A percentile compares a stretch with the other conserved stretches of the same genome.
These are phyloP conservation scores for Caerostris extrusa DNA, from an alignment of 1,140 invertebrate species.

Conservation along the genomic window DNA sequence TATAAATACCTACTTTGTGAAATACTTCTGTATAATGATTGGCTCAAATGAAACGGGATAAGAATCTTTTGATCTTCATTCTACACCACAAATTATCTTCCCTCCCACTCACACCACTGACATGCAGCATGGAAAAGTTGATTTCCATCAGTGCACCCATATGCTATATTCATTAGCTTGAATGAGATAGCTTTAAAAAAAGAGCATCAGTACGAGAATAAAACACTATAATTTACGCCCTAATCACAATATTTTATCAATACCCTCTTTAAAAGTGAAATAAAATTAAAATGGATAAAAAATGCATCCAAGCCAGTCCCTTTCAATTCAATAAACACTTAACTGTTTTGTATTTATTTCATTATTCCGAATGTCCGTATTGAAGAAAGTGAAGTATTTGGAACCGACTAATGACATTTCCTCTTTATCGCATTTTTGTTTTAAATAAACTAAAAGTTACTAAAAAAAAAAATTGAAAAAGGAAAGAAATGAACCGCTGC, in stretches of 20 bases:
- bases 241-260: constrained; percentile 61
- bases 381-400: constrained; percentile 39
- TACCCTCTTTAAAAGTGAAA: constrained; percentile 49
- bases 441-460: constrained; percentile 69
- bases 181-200: constrained; percentile 33
- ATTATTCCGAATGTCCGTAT: constrained; percentile 40
- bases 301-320: neutral
- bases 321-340: constrained; percentile 69
- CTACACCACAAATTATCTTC: neutral
- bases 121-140: neutral
- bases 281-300: neutral
- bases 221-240: constrained; percentile 49
- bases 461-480: neutral
- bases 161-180: constrained; percentile 28
- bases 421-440: constrained; percentile 63
- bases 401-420: constrained; percentile 70
- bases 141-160: neutral
- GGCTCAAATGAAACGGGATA: neutral
- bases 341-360: constrained; percentile 58
- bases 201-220: constrained; percentile 19
- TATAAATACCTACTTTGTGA: neutral
- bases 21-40: neutral
- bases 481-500: neutral
- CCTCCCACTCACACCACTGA: neutral
- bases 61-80: neutral